These are phyloP conservation scores for Oryzias sinensis DNA, from an alignment of 2,797 vertebrate species.

Conservation along the genomic window DNA sequence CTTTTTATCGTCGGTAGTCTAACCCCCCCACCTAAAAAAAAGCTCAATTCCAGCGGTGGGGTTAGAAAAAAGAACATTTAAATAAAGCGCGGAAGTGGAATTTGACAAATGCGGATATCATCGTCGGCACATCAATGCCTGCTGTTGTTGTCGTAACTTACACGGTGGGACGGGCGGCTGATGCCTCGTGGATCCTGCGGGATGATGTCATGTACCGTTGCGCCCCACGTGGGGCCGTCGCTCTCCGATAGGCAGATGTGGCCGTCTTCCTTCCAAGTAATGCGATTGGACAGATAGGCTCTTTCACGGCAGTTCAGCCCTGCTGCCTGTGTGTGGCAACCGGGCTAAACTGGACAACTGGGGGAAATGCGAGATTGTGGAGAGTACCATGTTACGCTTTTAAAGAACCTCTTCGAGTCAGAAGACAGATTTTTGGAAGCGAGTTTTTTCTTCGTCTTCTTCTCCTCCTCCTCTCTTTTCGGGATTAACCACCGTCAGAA, in stretches of 20 bases:
- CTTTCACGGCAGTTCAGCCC: slow-evolving; percentile 84
- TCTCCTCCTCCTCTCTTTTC: slow-evolving; percentile 25
- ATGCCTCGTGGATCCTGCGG: slow-evolving; percentile 59
- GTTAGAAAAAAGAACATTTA: slow-evolving; percentile 5
- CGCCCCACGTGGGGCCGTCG: slow-evolving; percentile 85
- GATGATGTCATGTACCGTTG: slow-evolving; percentile 70
- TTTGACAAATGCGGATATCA: slow-evolving; percentile 51
- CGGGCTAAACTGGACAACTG: slow-evolving; percentile 72
- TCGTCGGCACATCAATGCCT: slow-evolving; percentile 48
- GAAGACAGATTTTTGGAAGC: slow-evolving; percentile 63
- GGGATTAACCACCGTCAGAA: slow-evolving; percentile 63
- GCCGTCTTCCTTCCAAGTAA: slow-evolving; percentile 69
- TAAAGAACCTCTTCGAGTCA: slow-evolving; percentile 67
- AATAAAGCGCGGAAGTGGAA: slow-evolving; percentile 49
- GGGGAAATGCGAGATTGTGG: slow-evolving; percentile 72
- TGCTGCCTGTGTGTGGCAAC: slow-evolving; percentile 84
- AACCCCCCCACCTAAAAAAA: slow-evolving; percentile 19
- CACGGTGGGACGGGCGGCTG: slow-evolving; percentile 52
- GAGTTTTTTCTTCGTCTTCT: slow-evolving; percentile 9
- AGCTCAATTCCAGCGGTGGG: slow-evolving; percentile 37
- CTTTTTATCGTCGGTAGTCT: slow-evolving; percentile 35
- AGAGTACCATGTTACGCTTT: slow-evolving; percentile 74
- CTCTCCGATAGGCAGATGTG: slow-evolving; percentile 73
- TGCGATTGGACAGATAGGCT: slow-evolving; percentile 83
- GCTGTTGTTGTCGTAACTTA: slow-evolving; percentile 49